These are phyloP conservation scores for Clarias macrocephalus DNA, from an alignment of 2,113 vertebrate genomes.

Conservation along the genomic window DNA sequence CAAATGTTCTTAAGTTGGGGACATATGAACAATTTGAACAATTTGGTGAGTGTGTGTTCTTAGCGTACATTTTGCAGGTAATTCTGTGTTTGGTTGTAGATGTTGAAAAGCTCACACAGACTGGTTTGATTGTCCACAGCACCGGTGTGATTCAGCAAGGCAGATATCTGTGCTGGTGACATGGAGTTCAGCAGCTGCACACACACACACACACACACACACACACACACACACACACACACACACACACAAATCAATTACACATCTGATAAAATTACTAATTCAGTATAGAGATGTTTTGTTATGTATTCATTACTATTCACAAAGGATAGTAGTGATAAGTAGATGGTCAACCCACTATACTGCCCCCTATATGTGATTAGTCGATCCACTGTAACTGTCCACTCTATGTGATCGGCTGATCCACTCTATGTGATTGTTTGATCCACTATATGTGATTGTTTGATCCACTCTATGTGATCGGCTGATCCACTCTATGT, in stretches of 20 bases:
- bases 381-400: background rate
- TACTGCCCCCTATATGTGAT: background rate
- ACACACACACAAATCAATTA: conserved; percentile 15
- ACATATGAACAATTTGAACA: too few relatives aligned
- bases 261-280: background rate
- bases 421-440: too few relatives aligned
- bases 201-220: conserved; percentile 27
- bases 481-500: too few relatives aligned
- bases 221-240: conserved; percentile 19
- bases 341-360: background rate
- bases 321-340: background rate
- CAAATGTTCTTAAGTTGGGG: too few relatives aligned
- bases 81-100: conserved; percentile 48
- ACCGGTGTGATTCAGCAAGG: conserved; percentile 55
- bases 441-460: too few relatives aligned
- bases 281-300: background rate
- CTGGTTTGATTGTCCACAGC: conserved; percentile 48
- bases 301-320: background rate
- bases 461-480: too few relatives aligned
- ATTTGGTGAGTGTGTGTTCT: background rate
- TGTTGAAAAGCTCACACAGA: conserved; percentile 67
- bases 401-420: too few relatives aligned
- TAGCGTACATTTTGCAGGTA: conserved; percentile 66
- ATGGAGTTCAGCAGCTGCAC: conserved; percentile 72
- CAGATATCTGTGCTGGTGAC: conserved; percentile 56